Base-by-base conservation (phyloP, 2,888 invertebrate genomes). In the Oeneis ivallda region DNA sequence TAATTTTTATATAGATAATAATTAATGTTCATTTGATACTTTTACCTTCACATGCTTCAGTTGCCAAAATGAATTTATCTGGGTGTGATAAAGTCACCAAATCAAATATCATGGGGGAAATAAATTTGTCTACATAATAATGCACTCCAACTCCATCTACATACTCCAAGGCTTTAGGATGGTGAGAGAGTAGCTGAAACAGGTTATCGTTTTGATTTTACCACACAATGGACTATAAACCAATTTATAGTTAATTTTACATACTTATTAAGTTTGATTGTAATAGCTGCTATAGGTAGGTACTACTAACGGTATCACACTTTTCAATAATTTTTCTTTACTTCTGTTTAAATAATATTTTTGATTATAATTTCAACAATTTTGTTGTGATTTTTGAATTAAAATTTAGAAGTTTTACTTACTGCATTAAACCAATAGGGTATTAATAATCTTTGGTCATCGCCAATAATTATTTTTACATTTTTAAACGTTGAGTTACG, bases 81-180 rank as follows among this genome's bases (percentile, higher is more conserved):
- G 96, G 95, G 78, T 93, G 92, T 2, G 79, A 75, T 0, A 89
- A 72, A 73, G 93, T 93, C 0, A 95, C 93, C 10, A 79, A 68
- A 11, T 93, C 89, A 15, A 97, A 84, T 0, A 94, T 76, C 0
- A 74, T 70, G 0, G 94, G 79, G 0, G 95, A 92, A 3, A 93
- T 79, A 1, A 94, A 66, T 19, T 82, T 78, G 82, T 97, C 95
- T 66, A 88, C 85, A 81, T 98, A 98, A 95, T 95, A 98, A 80
- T 98, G 98, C 0, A 97, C 91, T 0, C 93, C 96, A 13, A 96
- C 89, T 0, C 97, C 98, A 72, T 95, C 93, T 0, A 96, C 84
- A 76, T 94, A 95, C 0, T 93, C 73, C 5, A 92, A 72, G 0
- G 93, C 92, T 32, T 86, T 80, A 0, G 86, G 84, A 39, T 15